Evolutionary conservation across 1,140 invertebrate species (phyloP), one percentile per base, ranked within the genome.

Genomic region (Planococcus citri): DNA sequence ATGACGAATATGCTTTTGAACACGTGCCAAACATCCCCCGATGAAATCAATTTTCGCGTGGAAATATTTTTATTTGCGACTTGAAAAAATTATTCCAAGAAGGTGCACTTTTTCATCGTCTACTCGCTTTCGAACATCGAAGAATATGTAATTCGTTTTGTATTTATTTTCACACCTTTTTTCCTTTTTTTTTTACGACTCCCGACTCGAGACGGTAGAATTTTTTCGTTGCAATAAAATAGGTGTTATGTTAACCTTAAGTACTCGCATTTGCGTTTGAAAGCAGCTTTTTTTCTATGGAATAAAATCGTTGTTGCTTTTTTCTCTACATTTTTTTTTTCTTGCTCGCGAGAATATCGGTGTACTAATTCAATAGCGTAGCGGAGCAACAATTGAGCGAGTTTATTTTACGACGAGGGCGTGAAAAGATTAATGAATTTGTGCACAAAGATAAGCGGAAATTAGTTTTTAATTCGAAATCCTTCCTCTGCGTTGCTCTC

Each of bases 231-330:
- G n/a, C n/a, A 51, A 20, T 20, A 20, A 51, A 51, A 14, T 51
- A 51, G 12, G 41, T 51, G 41, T 51, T 51, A 51, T 20, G 12
- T 14, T 51, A 51, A 51, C n/a, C 41, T 51, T 20, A 51, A 51
- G 41, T 51, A 51, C 41, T 51, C 41, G 41, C 41, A 51, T 51
- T 51, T 51, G 41, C 41, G 41, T 51, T 51, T 51, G n/a, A 51
- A 51, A 51, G 41, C 41, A 51, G 29, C 29, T 33, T 33, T 51
- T 51, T 51, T n/a, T n/a, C n/a, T 51, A 14, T 51, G 10, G 17
- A 20, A 51, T 51, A 20, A 20, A 51, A 51, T 51, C 41, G 41
- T 20, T 3, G 41, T 3, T 14, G 33, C 33, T 37, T 6, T 14
- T 6, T 37, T 8, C 14, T 37, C 33, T 37, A n/a, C n/a, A n/a